Percentiles rank a stretch among this genome's conserved stretches.
phyloP scores from a whole-genome alignment of 2,797 vertebrate species.

The Acanthurus tractus region DNA sequence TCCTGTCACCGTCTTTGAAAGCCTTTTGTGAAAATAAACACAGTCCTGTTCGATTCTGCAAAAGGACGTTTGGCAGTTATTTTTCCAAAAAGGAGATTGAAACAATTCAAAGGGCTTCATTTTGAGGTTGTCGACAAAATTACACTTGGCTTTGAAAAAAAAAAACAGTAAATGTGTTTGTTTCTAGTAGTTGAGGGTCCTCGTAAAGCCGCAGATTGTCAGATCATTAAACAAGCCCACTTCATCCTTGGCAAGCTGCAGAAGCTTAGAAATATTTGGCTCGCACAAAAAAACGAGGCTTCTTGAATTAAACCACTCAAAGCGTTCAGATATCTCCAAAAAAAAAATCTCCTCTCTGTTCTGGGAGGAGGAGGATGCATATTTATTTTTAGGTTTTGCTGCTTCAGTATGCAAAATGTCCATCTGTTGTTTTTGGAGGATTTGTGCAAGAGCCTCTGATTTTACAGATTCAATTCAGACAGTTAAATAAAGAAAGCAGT shows the following conservation, averaged over 20 bases:
- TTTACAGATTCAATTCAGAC: slow-evolving; percentile 24
- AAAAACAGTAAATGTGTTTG: slow-evolving; percentile 11
- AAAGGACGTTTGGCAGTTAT: neutral
- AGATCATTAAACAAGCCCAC: slow-evolving; percentile 30
- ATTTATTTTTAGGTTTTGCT: slow-evolving; percentile 54
- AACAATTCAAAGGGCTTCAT: slow-evolving; percentile 1
- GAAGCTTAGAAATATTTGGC: too few relatives aligned
- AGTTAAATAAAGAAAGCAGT: neutral
- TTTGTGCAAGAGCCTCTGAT: neutral
- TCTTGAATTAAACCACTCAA: slow-evolving; percentile 32
- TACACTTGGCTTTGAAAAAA: neutral
- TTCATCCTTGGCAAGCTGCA: too few relatives aligned
- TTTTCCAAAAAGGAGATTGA: neutral
- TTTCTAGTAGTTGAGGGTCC: neutral
- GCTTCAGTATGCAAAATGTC: slow-evolving; percentile 17
- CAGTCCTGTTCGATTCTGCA: neutral
- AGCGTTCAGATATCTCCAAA: slow-evolving; percentile 11
- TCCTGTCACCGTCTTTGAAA: too few relatives aligned
- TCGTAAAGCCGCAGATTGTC: slow-evolving; percentile 12
- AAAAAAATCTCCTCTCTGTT: slow-evolving; percentile 20
- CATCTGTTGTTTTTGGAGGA: neutral
- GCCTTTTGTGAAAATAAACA: too few relatives aligned
- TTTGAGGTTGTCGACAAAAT: slow-evolving; percentile 6
- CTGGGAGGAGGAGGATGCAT: slow-evolving; percentile 24
- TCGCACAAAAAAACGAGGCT: too few relatives aligned